Conservation (phyloP, 2,888 invertebrate species). For the Drosophila greeni region DNA sequence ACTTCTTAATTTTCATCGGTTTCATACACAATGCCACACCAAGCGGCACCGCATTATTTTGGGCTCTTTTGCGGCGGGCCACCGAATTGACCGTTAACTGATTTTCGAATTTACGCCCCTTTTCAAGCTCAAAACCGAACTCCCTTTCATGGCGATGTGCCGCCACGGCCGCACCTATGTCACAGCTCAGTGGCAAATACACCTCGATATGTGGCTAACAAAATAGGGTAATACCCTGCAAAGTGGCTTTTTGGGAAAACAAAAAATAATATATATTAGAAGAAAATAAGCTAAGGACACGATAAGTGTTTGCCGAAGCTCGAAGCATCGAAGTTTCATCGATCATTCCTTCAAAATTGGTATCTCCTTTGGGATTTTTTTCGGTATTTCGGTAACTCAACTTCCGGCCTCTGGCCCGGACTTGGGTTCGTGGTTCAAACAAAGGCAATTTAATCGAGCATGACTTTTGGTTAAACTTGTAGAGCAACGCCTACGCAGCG, state of each 20-base stretch:
- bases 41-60: slow-evolving; percentile 61
- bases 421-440: slow-evolving; percentile 26
- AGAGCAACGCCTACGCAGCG: slow-evolving; percentile 65
- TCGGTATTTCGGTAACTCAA: slow-evolving; percentile 66
- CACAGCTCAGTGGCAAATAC: slow-evolving; percentile 34
- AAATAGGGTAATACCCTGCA: background rate
- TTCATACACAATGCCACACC: slow-evolving; percentile 64
- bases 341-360: background rate
- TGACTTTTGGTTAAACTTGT: slow-evolving; percentile 73
- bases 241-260: background rate
- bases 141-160: slow-evolving; percentile 8
- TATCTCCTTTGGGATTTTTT: slow-evolving; percentile 22
- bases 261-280: background rate
- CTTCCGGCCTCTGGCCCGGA: slow-evolving; percentile 55
- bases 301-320: background rate
- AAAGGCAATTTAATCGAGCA: slow-evolving; percentile 76
- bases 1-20: no score
- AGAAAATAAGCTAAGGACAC: background rate
- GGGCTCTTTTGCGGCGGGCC: slow-evolving; percentile 61
- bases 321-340: background rate
- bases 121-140: slow-evolving; percentile 16
- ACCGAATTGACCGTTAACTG: slow-evolving; percentile 68
- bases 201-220: slow-evolving; percentile 12
- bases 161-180: slow-evolving; percentile 62
- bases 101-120: slow-evolving; percentile 63